Base-by-base conservation (phyloP, 2,797 vertebrate species). In the Characodon lateralis region DNA sequence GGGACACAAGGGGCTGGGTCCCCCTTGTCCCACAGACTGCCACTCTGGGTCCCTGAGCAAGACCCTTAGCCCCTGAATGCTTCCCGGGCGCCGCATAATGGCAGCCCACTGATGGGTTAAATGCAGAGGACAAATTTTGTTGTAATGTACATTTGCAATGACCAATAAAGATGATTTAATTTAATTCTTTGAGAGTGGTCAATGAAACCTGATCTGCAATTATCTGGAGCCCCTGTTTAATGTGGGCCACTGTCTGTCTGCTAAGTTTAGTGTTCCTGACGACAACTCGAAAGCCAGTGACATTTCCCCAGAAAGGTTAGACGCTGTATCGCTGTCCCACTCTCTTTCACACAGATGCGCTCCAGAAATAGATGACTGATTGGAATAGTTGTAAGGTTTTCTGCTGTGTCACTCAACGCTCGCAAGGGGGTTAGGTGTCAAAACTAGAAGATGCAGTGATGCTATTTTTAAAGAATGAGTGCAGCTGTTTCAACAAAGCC, bases 291-390 rank as follows among this genome's bases (percentile, higher is more conserved):
- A 86, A 84, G 80, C 82, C 83, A 1, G 55, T 93, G 94, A 94
- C 91, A 95, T 95, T 94, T 95, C 83, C 82, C 73, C 9, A 53
- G 81, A 96, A 95, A 95, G 95, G 95, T 96, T 93, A 95, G 43
- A 89, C 80, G 93, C 91, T 92, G 88, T 93, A 95, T 95, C 86
- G 10, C 53, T 94, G 87, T 91, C 89, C 43, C 78, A 71, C 46
- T 14, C 73, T 72, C 59, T 79, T 73, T 61, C 66, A 39, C 76
- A 73, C 73, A 80, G 66, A 83, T 28, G 50, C 65, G 18, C 56
- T 79, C 89, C 91, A 91, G 75, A 93, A 94, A 93, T 94, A 93
- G 89, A 83, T 59, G 72, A 16, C 22, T 59, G 78, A 1, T 79
- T 66, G 22, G 72, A 73, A 82, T 81, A 78, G 73, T 72, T 83